Conservation (phyloP, 37 sponge, comb jelly and placozoan species). For the Axinella damicornis region DNA sequence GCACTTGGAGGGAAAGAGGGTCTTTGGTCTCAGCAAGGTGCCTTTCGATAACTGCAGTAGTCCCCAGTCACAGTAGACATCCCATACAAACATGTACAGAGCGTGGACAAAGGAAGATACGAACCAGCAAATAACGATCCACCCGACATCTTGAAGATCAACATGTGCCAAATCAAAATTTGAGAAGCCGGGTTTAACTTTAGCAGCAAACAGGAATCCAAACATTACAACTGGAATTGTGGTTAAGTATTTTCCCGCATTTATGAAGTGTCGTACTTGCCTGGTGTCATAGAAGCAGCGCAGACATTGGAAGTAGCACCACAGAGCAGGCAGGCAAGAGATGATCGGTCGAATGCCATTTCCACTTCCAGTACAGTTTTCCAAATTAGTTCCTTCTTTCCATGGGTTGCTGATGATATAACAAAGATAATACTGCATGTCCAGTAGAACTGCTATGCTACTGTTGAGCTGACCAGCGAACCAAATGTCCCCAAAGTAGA, state of each 20-base stretch:
- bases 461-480: slow-evolving; percentile 98
- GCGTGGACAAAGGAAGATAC: slow-evolving; percentile 66
- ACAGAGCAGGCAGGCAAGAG: slow-evolving; percentile 88
- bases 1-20: slow-evolving; percentile 62
- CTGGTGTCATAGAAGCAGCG: slow-evolving; percentile 84
- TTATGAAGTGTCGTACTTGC: slow-evolving; percentile 78
- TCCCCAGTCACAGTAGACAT: slow-evolving; percentile 96
- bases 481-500: slow-evolving; percentile 95
- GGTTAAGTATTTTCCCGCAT: slow-evolving; percentile 95
- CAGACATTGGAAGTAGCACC: slow-evolving; percentile 92
- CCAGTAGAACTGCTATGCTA: slow-evolving; percentile 83
- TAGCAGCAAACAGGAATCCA: slow-evolving; percentile 57
- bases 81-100: slow-evolving; percentile 93
- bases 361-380: slow-evolving; percentile 40
- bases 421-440: slow-evolving; percentile 87
- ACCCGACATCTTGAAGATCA: slow-evolving; percentile 14
- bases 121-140: slow-evolving; percentile 66
- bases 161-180: neutral
- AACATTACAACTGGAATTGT: slow-evolving; percentile 88
- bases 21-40: slow-evolving; percentile 50
- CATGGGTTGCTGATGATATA: slow-evolving; percentile 43
- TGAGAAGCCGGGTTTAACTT: slow-evolving; percentile 4
- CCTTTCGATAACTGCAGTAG: slow-evolving; percentile 51
- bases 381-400: neutral
- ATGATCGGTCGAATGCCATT: slow-evolving; percentile 86